Evolutionary conservation across 2,113 vertebrate genomes (phyloP).

Genomic region (Ageneiosus marmoratus): DNA sequence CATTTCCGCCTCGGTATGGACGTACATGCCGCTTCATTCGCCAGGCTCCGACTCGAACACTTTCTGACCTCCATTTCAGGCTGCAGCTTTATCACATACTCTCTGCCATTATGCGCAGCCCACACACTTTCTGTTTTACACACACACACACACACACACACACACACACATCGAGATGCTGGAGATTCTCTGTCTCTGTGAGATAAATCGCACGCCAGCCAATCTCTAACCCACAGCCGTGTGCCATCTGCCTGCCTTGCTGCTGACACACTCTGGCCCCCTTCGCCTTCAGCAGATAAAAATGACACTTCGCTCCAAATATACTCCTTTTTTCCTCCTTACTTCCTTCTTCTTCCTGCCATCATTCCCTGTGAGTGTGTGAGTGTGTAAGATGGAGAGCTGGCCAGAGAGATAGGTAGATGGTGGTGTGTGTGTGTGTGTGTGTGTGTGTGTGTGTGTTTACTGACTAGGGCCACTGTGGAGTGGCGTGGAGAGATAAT

Average conservation of each 20-base stretch:
- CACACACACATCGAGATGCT: constrained; percentile 37
- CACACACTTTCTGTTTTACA: constrained; percentile 24
- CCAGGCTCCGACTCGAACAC: not conserved
- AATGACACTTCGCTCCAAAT: constrained; percentile 44
- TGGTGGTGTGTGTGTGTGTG: not conserved
- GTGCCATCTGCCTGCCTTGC: constrained; percentile 29
- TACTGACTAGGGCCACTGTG: constrained; percentile 3
- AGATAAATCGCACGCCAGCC: constrained; percentile 51
- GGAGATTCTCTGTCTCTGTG: constrained; percentile 49
- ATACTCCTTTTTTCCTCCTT: constrained; percentile 1
- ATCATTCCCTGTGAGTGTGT: not conserved
- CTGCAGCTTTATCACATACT: constrained; percentile 13
- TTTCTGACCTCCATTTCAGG: constrained; percentile 30
- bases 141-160: constrained; percentile 33
- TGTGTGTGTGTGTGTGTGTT: not conserved
- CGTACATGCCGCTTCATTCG: not conserved
- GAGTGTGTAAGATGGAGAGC: not conserved
- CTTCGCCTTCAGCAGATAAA: constrained; percentile 37
- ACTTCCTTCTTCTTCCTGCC: constrained; percentile 9
- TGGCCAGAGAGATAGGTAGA: constrained; percentile 8
- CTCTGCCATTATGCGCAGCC: constrained; percentile 21
- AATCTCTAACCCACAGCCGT: constrained; percentile 46
- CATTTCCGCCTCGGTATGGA: not conserved
- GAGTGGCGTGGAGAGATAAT: constrained; percentile 25
- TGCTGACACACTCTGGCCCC: constrained; percentile 29